Percentiles rank a stretch among this genome's conserved stretches.
phyloP scores from a whole-genome alignment of 2,888 invertebrate species.

The Mythimna vitellina region DNA sequence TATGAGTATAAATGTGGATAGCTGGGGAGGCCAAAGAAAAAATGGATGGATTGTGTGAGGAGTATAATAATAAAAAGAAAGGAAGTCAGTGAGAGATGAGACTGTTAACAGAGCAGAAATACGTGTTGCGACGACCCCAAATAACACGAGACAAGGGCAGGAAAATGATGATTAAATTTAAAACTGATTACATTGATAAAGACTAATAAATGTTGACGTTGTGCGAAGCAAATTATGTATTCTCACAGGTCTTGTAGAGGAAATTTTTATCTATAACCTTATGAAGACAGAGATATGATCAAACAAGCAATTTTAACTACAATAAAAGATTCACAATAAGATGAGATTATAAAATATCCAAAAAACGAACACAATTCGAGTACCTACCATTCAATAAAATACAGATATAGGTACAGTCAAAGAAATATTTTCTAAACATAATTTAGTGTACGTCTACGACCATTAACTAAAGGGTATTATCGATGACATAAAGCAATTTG shows the following conservation, averaged over 20 bases:
- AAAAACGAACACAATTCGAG: slow-evolving; percentile 20
- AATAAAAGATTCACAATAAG: slow-evolving; percentile 10
- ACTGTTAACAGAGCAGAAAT: too few relatives aligned
- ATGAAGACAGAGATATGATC: slow-evolving; percentile 3
- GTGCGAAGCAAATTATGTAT: background rate
- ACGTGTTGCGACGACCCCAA: too few relatives aligned
- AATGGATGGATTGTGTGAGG: too few relatives aligned
- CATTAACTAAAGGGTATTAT: slow-evolving; percentile 69
- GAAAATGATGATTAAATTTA: too few relatives aligned
- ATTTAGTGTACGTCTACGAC: slow-evolving; percentile 49
- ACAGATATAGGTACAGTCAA: slow-evolving; percentile 6
- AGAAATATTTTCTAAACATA: slow-evolving; percentile 53
- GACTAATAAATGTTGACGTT: background rate
- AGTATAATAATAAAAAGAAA: too few relatives aligned
- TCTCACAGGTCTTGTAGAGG: background rate
- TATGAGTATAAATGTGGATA: too few relatives aligned
- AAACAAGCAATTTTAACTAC: slow-evolving; percentile 5
- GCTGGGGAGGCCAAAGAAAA: too few relatives aligned
- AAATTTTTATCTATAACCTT: background rate
- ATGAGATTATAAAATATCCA: slow-evolving; percentile 11
- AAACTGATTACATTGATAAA: background rate
- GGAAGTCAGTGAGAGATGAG: too few relatives aligned
- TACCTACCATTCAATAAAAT: slow-evolving; percentile 8
- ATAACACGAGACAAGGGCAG: too few relatives aligned
- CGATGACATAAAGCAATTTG: slow-evolving; percentile 74